Evolutionary conservation across 2,113 vertebrate species (phyloP).

Genomic region (Gymnorhina tibicen): DNA sequence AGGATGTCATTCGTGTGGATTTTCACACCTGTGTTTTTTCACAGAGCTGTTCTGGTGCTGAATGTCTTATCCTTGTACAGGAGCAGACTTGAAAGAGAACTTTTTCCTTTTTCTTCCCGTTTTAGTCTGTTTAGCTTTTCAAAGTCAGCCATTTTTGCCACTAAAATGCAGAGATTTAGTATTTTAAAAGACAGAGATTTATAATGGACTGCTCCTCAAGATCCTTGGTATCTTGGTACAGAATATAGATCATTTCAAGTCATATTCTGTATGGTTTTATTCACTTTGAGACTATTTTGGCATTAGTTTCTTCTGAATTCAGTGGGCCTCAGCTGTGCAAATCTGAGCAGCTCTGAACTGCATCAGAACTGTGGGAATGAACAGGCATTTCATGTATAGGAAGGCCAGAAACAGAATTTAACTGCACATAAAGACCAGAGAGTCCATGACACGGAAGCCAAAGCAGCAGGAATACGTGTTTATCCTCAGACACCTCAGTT

Average conservation of each 20-base stretch:
- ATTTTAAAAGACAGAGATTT: neutral
- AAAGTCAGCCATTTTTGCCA: neutral
- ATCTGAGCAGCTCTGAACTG: neutral
- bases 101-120: neutral
- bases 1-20: neutral
- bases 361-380: neutral
- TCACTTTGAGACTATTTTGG: neutral
- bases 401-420: neutral
- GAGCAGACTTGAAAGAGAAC: neutral
- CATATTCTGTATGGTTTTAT: neutral
- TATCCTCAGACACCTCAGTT: neutral
- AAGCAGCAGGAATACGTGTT: rapidly evolving
- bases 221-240: neutral
- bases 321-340: neutral
- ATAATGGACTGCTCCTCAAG: neutral
- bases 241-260: neutral
- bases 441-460: neutral
- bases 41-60: neutral
- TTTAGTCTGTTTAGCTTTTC: neutral
- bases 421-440: neutral
- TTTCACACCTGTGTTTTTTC: too few species aligned
- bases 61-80: neutral
- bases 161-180: neutral
- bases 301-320: neutral
- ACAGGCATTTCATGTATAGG: neutral